These are phyloP conservation scores for Megaptera novaeangliae DNA, from an alignment of 2,113 vertebrate species.

Conservation along the genomic window DNA sequence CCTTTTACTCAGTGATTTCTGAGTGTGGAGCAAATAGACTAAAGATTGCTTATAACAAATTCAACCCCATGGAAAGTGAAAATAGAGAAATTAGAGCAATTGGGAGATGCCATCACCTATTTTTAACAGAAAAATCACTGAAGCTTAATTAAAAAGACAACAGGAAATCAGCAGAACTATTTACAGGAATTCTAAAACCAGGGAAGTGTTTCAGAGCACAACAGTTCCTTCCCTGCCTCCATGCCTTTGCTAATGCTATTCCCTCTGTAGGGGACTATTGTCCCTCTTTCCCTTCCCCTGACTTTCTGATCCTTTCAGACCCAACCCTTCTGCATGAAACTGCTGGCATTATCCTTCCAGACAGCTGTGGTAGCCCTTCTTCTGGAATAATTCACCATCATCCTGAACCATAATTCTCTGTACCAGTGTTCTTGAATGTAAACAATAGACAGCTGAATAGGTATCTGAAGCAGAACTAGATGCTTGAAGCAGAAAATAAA, in stretches of 20 bases:
- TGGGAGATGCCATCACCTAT: background rate
- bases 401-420: background rate
- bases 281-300: background rate
- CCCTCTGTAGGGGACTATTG: background rate
- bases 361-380: accelerated
- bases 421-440: background rate
- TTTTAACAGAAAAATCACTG: background rate
- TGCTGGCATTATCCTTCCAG: background rate
- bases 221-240: background rate
- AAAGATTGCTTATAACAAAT: background rate
- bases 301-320: background rate
- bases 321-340: background rate
- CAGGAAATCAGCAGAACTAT: background rate
- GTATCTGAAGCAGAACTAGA: background rate
- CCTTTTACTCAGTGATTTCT: background rate
- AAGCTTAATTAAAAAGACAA: background rate
- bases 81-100: background rate
- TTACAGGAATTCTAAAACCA: background rate
- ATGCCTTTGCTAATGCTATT: background rate
- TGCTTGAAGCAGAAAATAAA: background rate
- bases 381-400: no score
- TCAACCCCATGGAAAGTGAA: background rate
- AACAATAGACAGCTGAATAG: no score
- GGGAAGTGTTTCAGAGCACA: background rate
- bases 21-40: background rate